Evolutionary conservation across 37 sponge, comb jelly and placozoan species (phyloP).

Genomic region (Axinella damicornis): DNA sequence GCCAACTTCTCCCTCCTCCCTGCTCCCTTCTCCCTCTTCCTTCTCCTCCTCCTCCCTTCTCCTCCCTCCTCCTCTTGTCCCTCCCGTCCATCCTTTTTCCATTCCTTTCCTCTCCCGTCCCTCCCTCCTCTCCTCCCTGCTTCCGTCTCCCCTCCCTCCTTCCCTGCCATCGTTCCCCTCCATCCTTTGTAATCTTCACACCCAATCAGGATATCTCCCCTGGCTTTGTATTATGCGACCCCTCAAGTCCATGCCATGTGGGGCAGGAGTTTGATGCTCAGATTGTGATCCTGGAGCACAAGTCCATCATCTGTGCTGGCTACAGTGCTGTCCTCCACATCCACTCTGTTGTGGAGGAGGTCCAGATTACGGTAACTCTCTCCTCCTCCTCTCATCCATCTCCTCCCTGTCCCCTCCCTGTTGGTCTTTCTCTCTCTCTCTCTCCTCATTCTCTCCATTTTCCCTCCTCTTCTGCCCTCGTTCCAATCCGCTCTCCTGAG

Average conservation of each 20-base stretch:
- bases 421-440: background rate
- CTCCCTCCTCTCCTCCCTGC: background rate
- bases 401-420: background rate
- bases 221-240: constrained; percentile 88
- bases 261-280: constrained; percentile 74
- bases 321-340: constrained; percentile 94
- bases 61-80: background rate
- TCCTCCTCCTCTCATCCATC: too few relatives aligned
- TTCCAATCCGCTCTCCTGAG: too few relatives aligned
- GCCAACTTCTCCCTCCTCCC: background rate
- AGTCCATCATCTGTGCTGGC: constrained; percentile 96
- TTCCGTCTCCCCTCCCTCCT: too few relatives aligned
- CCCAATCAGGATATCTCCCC: constrained; percentile 67
- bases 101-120: background rate
- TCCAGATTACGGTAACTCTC: constrained; percentile 86
- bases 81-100: too few relatives aligned
- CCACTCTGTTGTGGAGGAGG: constrained; percentile 93
- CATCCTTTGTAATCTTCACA: background rate
- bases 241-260: constrained; percentile 69
- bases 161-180: too few relatives aligned
- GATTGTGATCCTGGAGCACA: constrained; percentile 90
- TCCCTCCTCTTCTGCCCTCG: too few relatives aligned
- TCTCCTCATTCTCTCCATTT: too few relatives aligned
- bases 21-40: background rate
- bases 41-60: background rate